phyloP scores from a whole-genome alignment of 2,888 invertebrate genomes.

The Smittia sp. region DNA sequence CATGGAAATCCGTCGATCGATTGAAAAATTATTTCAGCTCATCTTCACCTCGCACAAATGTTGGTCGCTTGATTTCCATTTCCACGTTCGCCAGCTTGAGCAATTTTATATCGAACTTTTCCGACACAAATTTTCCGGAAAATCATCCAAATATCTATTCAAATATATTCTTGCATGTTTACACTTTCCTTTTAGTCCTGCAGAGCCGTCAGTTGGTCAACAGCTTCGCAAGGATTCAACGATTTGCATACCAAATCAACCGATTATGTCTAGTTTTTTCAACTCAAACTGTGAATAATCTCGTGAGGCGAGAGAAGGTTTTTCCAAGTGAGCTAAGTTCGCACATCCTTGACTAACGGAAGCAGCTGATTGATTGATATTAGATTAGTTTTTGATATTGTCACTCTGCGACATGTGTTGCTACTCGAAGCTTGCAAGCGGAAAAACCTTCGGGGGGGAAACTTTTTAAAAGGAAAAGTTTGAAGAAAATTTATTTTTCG shows the following conservation, averaged over 20 bases:
- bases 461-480: too few relatives aligned
- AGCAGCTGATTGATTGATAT: conserved; percentile 29
- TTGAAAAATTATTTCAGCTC: not conserved
- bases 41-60: not conserved
- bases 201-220: conserved; percentile 30
- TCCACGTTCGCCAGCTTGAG: not conserved
- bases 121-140: not conserved
- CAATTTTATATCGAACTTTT: not conserved
- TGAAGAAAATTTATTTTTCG: too few relatives aligned
- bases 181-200: not conserved
- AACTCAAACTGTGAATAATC: not conserved
- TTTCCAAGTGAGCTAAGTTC: not conserved
- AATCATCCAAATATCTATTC: conserved; percentile 36
- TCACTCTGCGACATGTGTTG: not conserved
- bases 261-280: conserved; percentile 7
- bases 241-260: conserved; percentile 22
- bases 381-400: conserved; percentile 32
- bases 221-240: not conserved
- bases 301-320: not conserved
- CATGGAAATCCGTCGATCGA: not conserved
- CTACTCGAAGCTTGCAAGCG: not conserved
- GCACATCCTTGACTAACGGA: not conserved
- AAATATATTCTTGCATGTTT: not conserved
- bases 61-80: not conserved
- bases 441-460: too few relatives aligned